phyloP scores from a whole-genome alignment of 2,113 vertebrate species.

The Caranx melampygus region DNA sequence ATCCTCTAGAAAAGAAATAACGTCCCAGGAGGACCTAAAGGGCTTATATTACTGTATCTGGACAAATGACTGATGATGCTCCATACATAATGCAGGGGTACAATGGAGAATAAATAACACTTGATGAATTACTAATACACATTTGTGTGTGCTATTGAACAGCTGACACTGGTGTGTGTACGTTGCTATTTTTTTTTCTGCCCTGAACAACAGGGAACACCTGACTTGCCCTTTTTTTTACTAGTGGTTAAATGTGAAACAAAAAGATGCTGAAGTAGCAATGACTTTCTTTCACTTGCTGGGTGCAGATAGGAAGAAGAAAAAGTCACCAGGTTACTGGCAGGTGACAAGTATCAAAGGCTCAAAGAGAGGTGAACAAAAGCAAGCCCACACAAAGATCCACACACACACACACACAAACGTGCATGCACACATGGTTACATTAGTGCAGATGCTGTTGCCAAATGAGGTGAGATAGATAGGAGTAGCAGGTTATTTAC shows the following conservation, averaged over 20 bases:
- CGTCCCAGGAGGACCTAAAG: conserved; percentile 50
- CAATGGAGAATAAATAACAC: conserved; percentile 74
- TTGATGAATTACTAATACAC: conserved; percentile 74
- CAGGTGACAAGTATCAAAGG: conserved; percentile 37
- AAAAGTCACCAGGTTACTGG: conserved; percentile 28
- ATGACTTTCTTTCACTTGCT: conserved; percentile 15
- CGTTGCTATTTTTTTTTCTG: neutral
- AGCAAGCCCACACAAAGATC: conserved; percentile 26
- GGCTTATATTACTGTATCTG: conserved; percentile 62
- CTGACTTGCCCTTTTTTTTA: conserved; percentile 21
- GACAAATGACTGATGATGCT: conserved; percentile 70
- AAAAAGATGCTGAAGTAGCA: conserved; percentile 42
- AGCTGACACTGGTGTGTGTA: conserved; percentile 16
- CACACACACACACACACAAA: neutral
- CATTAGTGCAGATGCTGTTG: conserved; percentile 44
- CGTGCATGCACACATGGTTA: conserved; percentile 4
- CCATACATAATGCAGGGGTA: conserved; percentile 73
- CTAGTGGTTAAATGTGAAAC: conserved; percentile 11
- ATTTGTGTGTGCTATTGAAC: conserved; percentile 53
- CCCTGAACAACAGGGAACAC: conserved; percentile 22
- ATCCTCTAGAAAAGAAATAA: conserved; percentile 20
- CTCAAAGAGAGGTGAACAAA: conserved; percentile 18
- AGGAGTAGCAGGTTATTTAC: conserved; percentile 75
- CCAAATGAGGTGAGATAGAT: conserved; percentile 74
- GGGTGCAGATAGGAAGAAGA: neutral